Evolutionary conservation across 1,140 invertebrate species (phyloP).

Genomic region (Calliopsis andreniformis): DNA sequence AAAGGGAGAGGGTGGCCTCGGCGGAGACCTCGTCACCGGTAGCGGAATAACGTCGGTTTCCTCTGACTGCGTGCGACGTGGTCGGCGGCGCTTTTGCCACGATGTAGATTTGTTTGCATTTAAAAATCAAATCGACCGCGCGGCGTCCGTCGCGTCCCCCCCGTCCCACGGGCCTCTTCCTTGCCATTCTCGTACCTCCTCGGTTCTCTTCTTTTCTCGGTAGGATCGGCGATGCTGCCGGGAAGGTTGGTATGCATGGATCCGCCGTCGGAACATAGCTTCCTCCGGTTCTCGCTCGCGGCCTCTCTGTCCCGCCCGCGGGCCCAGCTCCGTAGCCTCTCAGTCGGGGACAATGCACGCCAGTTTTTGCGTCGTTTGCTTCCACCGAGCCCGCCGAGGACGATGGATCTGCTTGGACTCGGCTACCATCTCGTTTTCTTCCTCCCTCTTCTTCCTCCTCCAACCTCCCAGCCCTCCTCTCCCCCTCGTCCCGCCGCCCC

Average conservation of each 20-base stretch:
- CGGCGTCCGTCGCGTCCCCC: slow-evolving; percentile 52
- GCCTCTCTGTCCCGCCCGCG: slow-evolving; percentile 58
- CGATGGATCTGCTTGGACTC: slow-evolving; percentile 64
- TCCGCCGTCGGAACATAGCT: slow-evolving; percentile 56
- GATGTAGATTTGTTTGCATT: slow-evolving; percentile 82
- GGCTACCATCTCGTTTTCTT: slow-evolving; percentile 39
- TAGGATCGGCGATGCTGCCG: slow-evolving; percentile 48
- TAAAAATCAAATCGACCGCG: slow-evolving; percentile 80
- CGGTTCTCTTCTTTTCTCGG: slow-evolving; percentile 56
- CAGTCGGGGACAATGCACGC: slow-evolving; percentile 77
- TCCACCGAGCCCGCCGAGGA: slow-evolving; percentile 64
- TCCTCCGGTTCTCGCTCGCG: slow-evolving; percentile 30
- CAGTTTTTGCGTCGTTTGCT: slow-evolving; percentile 80
- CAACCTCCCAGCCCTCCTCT: slow-evolving; percentile 38
- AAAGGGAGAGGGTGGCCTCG: slow-evolving; percentile 53
- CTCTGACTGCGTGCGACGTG: slow-evolving; percentile 64
- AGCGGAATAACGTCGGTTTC: slow-evolving; percentile 62
- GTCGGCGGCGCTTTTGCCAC: slow-evolving; percentile 78
- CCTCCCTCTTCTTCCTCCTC: slow-evolving; percentile 36
- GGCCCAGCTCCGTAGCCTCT: slow-evolving; percentile 47
- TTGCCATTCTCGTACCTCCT: slow-evolving; percentile 37
- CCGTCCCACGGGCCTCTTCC: background rate
- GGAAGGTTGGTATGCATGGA: slow-evolving; percentile 74
- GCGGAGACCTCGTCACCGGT: slow-evolving; percentile 51
- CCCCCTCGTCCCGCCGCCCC: background rate